Conservation (phyloP, 2,888 invertebrate genomes). For the Ethmia dodecea region DNA sequence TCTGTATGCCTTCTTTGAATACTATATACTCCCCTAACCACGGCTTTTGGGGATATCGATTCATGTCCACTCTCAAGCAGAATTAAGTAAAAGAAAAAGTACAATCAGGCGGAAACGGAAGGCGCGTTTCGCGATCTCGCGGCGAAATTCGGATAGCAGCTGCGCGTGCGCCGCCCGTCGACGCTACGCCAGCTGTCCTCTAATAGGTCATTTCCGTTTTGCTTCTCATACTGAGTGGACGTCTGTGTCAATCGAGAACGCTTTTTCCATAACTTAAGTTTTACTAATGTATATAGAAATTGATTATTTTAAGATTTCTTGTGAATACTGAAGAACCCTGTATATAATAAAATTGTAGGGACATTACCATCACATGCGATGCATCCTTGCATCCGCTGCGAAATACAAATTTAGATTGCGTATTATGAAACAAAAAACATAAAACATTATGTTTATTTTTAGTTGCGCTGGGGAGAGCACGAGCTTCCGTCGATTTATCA, state of each 20-base stretch:
- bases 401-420: conserved; percentile 12
- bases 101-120: conserved; percentile 74
- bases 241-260: conserved; percentile 7
- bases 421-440: conserved; percentile 40
- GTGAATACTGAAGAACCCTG: too few relatives aligned
- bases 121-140: conserved; percentile 74
- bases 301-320: too few relatives aligned
- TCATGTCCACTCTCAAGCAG: conserved; percentile 53
- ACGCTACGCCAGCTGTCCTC: conserved; percentile 47
- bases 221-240: conserved; percentile 36
- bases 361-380: conserved; percentile 19
- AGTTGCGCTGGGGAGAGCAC: conserved; percentile 36
- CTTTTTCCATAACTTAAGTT: too few relatives aligned
- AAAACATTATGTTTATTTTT: conserved; percentile 42
- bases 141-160: conserved; percentile 70
- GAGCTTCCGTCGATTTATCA: conserved; percentile 53
- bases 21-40: conserved; percentile 30
- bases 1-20: too few relatives aligned
- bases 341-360: too few relatives aligned
- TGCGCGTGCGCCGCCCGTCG: conserved; percentile 49
- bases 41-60: conserved; percentile 36
- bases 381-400: conserved; percentile 9
- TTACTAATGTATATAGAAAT: too few relatives aligned
- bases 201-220: conserved; percentile 71
- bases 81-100: conserved; percentile 33